Percentiles rank a stretch among this genome's conserved stretches.
Conservation (phyloP, 2,797 vertebrate species). For the Hipposideros larvatus region DNA sequence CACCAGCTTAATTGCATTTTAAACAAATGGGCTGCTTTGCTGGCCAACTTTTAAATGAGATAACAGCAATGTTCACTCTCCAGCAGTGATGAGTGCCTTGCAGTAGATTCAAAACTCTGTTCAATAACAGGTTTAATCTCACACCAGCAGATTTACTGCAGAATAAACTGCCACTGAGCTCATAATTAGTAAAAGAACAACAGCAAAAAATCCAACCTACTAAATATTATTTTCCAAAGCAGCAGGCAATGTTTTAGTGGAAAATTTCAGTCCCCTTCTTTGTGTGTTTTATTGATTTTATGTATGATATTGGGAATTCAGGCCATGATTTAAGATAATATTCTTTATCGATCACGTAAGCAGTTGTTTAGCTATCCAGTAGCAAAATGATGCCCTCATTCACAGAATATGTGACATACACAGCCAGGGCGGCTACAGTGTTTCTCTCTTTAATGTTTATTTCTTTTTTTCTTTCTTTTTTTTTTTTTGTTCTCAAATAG, state of each 20-base stretch:
- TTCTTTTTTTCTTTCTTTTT: slow-evolving; percentile 58
- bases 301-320: slow-evolving; percentile 97
- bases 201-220: slow-evolving; percentile 86
- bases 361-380: slow-evolving; percentile 97
- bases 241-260: slow-evolving; percentile 95
- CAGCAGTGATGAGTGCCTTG: slow-evolving; percentile 94
- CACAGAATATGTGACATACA: slow-evolving; percentile 92
- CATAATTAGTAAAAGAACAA: slow-evolving; percentile 91
- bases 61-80: slow-evolving; percentile 94
- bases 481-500: slow-evolving; percentile 69
- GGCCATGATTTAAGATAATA: slow-evolving; percentile 98
- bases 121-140: slow-evolving; percentile 94
- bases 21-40: slow-evolving; percentile 97
- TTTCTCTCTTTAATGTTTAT: slow-evolving; percentile 86
- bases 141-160: slow-evolving; percentile 93
- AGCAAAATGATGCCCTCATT: slow-evolving; percentile 95
- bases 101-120: slow-evolving; percentile 94
- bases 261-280: slow-evolving; percentile 93
- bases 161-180: slow-evolving; percentile 94
- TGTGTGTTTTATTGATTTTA: slow-evolving; percentile 97
- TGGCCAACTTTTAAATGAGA: slow-evolving; percentile 95
- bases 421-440: slow-evolving; percentile 89
- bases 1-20: slow-evolving; percentile 96
- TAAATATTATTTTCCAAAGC: slow-evolving; percentile 96
- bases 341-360: slow-evolving; percentile 98